phyloP scores from a whole-genome alignment of 2,113 vertebrate genomes.

The Rattus norvegicus region GRCr8 NC_086031.1:13535001-13535500 shows the following conservation, averaged over 20 bases:
- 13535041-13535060: neutral
- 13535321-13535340: neutral
- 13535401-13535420: neutral
- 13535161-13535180: neutral
- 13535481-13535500: neutral
- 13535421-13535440: neutral
- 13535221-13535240: neutral
- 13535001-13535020: neutral
- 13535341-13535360: too few relatives aligned
- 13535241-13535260: neutral
- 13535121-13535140: neutral
- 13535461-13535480: neutral
- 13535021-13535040: neutral
- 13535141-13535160: fast-evolving
- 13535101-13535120: neutral
- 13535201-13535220: neutral
- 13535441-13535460: neutral
- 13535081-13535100: too few relatives aligned
- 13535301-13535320: neutral
- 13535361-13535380: neutral
- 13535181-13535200: neutral
- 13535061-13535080: neutral
- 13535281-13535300: neutral
- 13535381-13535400: neutral
- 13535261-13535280: neutral